Conservation (phyloP, 2,888 invertebrate species). For the Alcis repandata region DNA sequence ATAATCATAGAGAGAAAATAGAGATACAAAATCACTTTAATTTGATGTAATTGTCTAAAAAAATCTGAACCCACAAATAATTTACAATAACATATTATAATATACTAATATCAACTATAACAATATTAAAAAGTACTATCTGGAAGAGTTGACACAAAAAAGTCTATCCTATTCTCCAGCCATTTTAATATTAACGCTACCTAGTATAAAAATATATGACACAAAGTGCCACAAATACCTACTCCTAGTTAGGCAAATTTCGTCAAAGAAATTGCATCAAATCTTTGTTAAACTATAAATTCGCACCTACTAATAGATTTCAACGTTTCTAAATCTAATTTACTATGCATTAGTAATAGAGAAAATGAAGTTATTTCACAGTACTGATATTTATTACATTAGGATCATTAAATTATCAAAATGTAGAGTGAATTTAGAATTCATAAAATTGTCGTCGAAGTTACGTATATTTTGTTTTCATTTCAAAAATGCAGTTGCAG, state of each 20-base stretch:
- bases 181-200: background rate
- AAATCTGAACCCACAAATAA: too few relatives aligned
- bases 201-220: background rate
- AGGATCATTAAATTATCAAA: slow-evolving; percentile 29
- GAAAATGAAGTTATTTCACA: slow-evolving; percentile 32
- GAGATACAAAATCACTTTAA: too few relatives aligned
- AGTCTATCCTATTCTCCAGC: too few relatives aligned
- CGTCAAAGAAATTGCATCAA: slow-evolving; percentile 16
- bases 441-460: slow-evolving; percentile 24
- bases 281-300: slow-evolving; percentile 19
- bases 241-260: background rate
- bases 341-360: slow-evolving; percentile 22
- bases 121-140: too few relatives aligned
- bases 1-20: too few relatives aligned
- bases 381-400: slow-evolving; percentile 23
- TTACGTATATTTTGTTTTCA: slow-evolving; percentile 23
- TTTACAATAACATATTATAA: too few relatives aligned
- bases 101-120: too few relatives aligned
- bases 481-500: slow-evolving; percentile 22
- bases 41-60: too few relatives aligned
- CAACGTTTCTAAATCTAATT: slow-evolving; percentile 24
- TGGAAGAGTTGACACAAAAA: too few relatives aligned
- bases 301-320: slow-evolving; percentile 31
- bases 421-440: slow-evolving; percentile 27
- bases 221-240: background rate